Evolutionary conservation across 2,797 vertebrate genomes (phyloP).

Genomic region (Anguilla megastoma): DNA sequence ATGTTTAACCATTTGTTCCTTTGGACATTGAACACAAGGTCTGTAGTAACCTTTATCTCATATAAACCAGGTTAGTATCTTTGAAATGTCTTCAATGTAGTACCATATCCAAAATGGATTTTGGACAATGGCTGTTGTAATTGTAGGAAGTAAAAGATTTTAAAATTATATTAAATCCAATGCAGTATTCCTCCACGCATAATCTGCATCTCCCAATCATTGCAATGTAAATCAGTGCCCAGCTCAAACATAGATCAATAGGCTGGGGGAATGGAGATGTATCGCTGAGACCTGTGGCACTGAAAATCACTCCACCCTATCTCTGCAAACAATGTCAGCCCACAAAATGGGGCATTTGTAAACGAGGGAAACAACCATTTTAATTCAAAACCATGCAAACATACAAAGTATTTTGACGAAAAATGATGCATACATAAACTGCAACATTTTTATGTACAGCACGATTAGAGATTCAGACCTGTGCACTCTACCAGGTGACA

Average conservation of each 20-base stretch:
- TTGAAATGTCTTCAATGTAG: neutral
- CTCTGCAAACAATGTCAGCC: neutral
- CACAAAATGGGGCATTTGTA: conserved; percentile 2
- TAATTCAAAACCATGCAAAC: neutral
- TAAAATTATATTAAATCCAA: neutral
- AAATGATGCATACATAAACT: neutral
- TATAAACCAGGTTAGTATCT: neutral
- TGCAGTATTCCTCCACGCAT: neutral
- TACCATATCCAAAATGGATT: neutral
- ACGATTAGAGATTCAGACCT: neutral
- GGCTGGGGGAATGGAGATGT: conserved; percentile 12
- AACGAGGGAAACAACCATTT: neutral
- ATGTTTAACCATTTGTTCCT: neutral
- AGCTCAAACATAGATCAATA: conserved; percentile 4
- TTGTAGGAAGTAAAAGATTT: neutral
- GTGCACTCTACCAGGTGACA: neutral
- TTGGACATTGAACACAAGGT: neutral
- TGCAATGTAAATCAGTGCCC: conserved; percentile 12
- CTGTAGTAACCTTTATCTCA: neutral
- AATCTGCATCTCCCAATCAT: neutral
- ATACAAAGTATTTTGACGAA: neutral
- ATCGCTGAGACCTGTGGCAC: conserved; percentile 14
- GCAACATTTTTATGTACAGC: neutral
- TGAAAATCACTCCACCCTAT: conserved; percentile 19
- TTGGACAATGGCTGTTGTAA: neutral